These are phyloP conservation scores for Grammomys surdaster DNA, from an alignment of 2,113 vertebrate species.

Conservation along the genomic window DNA sequence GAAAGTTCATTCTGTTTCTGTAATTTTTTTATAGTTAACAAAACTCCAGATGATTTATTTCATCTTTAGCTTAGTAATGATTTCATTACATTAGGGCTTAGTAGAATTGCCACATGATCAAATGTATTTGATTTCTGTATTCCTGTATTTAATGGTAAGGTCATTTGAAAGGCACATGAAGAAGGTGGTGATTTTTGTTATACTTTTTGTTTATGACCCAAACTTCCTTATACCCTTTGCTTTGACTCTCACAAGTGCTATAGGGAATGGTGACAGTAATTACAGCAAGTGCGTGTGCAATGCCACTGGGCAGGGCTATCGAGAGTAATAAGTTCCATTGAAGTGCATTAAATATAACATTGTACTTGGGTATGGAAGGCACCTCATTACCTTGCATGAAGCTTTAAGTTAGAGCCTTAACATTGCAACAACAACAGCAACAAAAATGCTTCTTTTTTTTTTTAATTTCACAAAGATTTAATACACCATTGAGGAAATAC, in stretches of 20 bases:
- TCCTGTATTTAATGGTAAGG: slow-evolving; percentile 6
- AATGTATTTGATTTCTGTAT: neutral
- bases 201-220: slow-evolving; percentile 10
- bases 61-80: slow-evolving; percentile 19
- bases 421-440: neutral
- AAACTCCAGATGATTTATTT: slow-evolving; percentile 32
- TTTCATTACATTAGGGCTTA: slow-evolving; percentile 29
- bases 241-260: slow-evolving; percentile 7
- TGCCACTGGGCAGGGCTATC: neutral
- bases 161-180: slow-evolving; percentile 38
- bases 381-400: neutral
- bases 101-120: slow-evolving; percentile 38
- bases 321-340: neutral
- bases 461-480: neutral
- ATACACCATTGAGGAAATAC: slow-evolving; percentile 18
- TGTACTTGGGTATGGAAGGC: neutral
- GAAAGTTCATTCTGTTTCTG: slow-evolving; percentile 47
- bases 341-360: slow-evolving; percentile 7
- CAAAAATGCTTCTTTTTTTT: neutral
- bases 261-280: neutral
- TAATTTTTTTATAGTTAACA: slow-evolving; percentile 32
- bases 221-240: neutral
- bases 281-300: fast-evolving
- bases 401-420: neutral
- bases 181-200: neutral